These are phyloP conservation scores for Hylyphantes graminicola DNA, from an alignment of 1,140 invertebrate genomes.

Conservation along the genomic window DNA sequence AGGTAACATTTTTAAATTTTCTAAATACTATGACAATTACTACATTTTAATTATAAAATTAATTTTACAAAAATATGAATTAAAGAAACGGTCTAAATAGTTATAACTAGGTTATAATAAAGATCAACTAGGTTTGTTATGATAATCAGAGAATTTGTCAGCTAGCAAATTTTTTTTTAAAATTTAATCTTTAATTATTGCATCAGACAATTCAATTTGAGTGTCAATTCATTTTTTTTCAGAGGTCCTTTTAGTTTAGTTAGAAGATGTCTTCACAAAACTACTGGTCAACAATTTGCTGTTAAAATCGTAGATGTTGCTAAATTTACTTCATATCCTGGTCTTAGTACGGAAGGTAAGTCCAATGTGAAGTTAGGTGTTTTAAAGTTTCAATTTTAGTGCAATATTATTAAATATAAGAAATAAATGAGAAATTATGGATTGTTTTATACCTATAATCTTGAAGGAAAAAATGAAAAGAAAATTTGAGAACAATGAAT, in stretches of 20 bases:
- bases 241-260: slow-evolving; percentile 98
- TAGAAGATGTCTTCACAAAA: slow-evolving; percentile 92
- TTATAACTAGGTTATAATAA: too few relatives aligned
- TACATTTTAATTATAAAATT: too few relatives aligned
- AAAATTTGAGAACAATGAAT: too few relatives aligned
- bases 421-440: background rate
- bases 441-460: background rate
- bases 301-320: slow-evolving; percentile 99
- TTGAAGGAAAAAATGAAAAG: background rate
- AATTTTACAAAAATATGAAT: too few relatives aligned
- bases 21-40: too few relatives aligned
- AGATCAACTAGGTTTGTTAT: too few relatives aligned
- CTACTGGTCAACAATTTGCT: slow-evolving; percentile 94
- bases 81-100: too few relatives aligned
- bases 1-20: too few relatives aligned
- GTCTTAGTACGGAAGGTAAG: slow-evolving; percentile 93
- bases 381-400: background rate
- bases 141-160: too few relatives aligned
- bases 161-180: too few relatives aligned
- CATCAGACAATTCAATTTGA: too few relatives aligned
- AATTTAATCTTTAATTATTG: too few relatives aligned
- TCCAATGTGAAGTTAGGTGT: background rate
- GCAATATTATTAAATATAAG: background rate
- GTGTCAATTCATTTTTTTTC: slow-evolving; percentile 67
- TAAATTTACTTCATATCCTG: slow-evolving; percentile 95